phyloP scores from a whole-genome alignment of 2,797 vertebrate species.

The Bryconaethiops microstoma region DNA sequence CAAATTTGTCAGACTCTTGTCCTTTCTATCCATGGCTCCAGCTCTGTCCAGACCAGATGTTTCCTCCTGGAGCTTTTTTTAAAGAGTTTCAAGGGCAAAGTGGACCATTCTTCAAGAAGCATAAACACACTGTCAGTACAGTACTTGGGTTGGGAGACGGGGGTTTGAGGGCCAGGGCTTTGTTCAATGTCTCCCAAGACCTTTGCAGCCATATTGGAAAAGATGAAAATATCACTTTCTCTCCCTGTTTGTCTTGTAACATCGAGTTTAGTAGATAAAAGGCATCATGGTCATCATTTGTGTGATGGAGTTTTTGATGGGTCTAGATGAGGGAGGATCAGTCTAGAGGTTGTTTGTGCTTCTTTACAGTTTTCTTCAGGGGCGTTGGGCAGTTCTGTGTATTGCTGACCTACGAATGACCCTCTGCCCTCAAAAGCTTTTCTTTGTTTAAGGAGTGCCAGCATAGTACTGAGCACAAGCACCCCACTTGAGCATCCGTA shows the following conservation, averaged over 20 bases:
- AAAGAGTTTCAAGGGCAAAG: not conserved
- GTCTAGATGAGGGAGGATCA: not conserved
- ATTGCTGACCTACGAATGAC: not conserved
- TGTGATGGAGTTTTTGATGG: not conserved
- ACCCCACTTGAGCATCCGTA: not conserved
- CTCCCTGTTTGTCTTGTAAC: too few species aligned
- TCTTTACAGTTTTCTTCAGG: not conserved
- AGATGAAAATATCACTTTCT: not conserved
- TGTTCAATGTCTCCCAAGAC: not conserved
- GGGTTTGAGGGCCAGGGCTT: not conserved
- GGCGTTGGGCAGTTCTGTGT: not conserved
- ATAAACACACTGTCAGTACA: not conserved
- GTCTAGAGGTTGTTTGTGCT: not conserved
- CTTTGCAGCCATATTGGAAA: too few species aligned
- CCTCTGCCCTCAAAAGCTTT: not conserved
- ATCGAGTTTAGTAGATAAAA: not conserved
- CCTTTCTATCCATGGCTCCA: too few species aligned
- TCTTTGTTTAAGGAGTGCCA: not conserved
- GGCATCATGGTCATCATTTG: not conserved
- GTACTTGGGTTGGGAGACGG: too few species aligned
- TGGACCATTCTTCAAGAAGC: not conserved
- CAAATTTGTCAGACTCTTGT: too few species aligned
- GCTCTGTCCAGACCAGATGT: not conserved
- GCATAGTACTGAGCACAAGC: not conserved
- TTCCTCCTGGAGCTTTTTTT: not conserved